A percentile compares a stretch with the other conserved stretches of the same genome.
Evolutionary conservation across 1,140 invertebrate species (phyloP).

Genomic region (Holcopasites calliopsidis): DNA sequence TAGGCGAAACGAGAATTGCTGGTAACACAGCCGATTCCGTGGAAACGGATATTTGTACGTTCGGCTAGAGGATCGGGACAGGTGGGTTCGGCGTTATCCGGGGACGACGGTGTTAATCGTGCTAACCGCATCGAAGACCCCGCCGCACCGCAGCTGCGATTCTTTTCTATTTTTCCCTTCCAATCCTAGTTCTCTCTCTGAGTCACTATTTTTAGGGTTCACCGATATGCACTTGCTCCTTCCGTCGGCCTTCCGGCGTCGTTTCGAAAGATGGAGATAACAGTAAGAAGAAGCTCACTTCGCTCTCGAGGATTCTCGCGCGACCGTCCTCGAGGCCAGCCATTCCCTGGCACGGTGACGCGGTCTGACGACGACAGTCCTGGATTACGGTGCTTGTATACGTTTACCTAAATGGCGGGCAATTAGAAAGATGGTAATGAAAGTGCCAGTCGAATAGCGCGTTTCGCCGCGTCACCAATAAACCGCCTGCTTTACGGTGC

Average conservation of each 20-base stretch:
- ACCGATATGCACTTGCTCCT: no score
- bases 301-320: conserved; percentile 25
- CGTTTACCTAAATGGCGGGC: conserved; percentile 72
- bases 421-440: conserved; percentile 76
- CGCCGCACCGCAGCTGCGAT: conserved; percentile 5
- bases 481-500: conserved; percentile 69
- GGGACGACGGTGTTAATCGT: conserved; percentile 56
- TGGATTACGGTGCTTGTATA: conserved; percentile 68
- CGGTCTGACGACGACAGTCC: conserved; percentile 66
- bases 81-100: conserved; percentile 33
- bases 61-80: conserved; percentile 31
- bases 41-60: conserved; percentile 49
- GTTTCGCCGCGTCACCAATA: conserved; percentile 69
- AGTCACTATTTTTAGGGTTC: background rate
- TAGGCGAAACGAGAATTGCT: conserved; percentile 57
- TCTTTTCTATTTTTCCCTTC: background rate
- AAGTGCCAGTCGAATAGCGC: conserved; percentile 74
- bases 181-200: background rate
- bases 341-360: no score
- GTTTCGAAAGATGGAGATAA: background rate
- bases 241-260: background rate
- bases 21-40: conserved; percentile 49
- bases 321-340: conserved; percentile 26
- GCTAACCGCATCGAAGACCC: conserved; percentile 55
- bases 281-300: conserved; percentile 27